Evolutionary conservation across 2,113 vertebrate species (phyloP).

Genomic region (Ammodytes marinus): DNA sequence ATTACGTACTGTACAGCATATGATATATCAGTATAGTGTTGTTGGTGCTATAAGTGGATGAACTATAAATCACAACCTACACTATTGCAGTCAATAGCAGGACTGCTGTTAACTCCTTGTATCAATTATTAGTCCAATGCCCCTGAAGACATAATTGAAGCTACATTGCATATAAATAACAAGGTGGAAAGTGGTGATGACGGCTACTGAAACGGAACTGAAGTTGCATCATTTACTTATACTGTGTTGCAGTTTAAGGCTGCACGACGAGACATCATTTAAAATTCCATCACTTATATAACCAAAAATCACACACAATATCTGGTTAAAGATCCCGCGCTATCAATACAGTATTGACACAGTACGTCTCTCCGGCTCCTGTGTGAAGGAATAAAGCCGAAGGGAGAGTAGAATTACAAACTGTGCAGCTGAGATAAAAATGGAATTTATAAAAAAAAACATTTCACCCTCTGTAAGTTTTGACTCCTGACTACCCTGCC

Average conservation of each 20-base stretch:
- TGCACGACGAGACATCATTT: background rate
- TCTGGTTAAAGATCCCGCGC: slow-evolving; percentile 30
- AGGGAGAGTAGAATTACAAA: slow-evolving; percentile 52
- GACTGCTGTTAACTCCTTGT: background rate
- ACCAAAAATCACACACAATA: slow-evolving; percentile 28
- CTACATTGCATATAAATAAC: background rate
- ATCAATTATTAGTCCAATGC: background rate
- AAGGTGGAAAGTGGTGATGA: background rate
- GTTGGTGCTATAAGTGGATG: background rate
- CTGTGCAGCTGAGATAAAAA: slow-evolving; percentile 70
- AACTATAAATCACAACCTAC: no score
- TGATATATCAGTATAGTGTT: background rate
- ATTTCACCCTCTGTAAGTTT: slow-evolving; percentile 67
- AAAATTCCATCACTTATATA: slow-evolving; percentile 23
- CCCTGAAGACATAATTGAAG: background rate
- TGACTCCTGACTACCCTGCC: slow-evolving; percentile 67
- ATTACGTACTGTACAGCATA: background rate
- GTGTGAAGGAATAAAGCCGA: slow-evolving; percentile 26
- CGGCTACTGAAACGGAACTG: background rate
- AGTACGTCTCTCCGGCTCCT: slow-evolving; percentile 32
- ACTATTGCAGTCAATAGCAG: background rate
- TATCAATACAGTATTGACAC: slow-evolving; percentile 43
- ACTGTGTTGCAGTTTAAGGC: background rate
- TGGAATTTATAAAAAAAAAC: slow-evolving; percentile 65
- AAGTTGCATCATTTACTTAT: background rate